A percentile compares a stretch with the other conserved stretches of the same genome.
phyloP scores from a whole-genome alignment of 2,113 vertebrate species.

The Alectura lathami region DNA sequence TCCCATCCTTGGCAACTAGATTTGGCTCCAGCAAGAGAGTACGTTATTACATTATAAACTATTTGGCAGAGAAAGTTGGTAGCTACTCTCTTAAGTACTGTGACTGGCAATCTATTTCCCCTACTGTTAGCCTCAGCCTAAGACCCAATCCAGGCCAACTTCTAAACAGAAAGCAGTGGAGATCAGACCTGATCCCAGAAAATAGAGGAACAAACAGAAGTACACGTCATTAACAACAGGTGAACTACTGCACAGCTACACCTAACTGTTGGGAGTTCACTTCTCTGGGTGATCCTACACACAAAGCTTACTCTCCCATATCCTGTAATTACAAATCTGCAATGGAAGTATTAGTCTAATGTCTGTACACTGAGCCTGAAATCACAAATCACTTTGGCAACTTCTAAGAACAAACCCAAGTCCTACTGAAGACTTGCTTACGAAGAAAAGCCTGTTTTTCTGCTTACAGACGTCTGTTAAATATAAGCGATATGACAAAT shows the following conservation, averaged over 20 bases:
- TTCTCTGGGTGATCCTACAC: not conserved
- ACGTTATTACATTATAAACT: not conserved
- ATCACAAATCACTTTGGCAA: not conserved
- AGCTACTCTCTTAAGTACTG: fast-evolving
- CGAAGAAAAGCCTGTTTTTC: not conserved
- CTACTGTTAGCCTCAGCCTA: not conserved
- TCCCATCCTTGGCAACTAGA: not conserved
- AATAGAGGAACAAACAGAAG: not conserved
- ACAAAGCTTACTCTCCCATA: not conserved
- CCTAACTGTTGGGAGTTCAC: not conserved
- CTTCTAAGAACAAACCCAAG: not conserved
- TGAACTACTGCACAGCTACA: not conserved
- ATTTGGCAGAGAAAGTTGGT: not conserved
- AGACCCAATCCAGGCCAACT: not conserved
- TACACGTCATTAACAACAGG: not conserved
- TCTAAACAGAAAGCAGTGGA: not conserved
- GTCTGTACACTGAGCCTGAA: not conserved
- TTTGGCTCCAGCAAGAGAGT: not conserved
- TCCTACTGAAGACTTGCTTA: fast-evolving
- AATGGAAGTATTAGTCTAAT: not conserved
- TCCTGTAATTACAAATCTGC: not conserved
- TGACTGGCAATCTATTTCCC: not conserved
- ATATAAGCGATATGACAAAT: not conserved
- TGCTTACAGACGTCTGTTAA: not conserved
- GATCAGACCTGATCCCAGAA: not conserved